A percentile compares a stretch with the other conserved stretches of the same genome.
Conservation (phyloP, 2,113 vertebrate species). For the Alligator mississippiensis region DNA sequence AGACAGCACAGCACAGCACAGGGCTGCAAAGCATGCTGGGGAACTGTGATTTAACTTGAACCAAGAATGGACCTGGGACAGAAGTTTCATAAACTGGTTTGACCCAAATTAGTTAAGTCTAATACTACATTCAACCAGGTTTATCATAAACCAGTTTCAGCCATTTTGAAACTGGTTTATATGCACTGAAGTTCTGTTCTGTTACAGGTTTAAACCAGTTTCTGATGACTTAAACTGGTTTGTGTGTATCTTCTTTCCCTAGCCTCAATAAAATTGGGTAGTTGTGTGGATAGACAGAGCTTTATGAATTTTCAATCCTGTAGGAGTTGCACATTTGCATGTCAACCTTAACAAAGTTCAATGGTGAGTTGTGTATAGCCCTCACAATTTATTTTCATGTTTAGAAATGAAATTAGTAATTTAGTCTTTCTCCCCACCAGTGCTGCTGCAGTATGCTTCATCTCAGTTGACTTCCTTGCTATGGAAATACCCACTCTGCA, state of each 20-base stretch:
- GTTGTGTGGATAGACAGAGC: background rate
- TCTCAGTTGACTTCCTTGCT: background rate
- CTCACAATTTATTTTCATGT: background rate
- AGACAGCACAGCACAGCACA: background rate
- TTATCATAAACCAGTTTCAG: too few relatives aligned
- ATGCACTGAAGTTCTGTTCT: too few relatives aligned
- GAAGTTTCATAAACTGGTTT: too few relatives aligned
- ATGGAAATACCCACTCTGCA: background rate
- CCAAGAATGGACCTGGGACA: too few relatives aligned
- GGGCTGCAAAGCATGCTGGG: too few relatives aligned
- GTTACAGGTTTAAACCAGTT: too few relatives aligned
- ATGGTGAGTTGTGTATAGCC: background rate
- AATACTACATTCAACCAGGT: too few relatives aligned
- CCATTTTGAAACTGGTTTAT: too few relatives aligned
- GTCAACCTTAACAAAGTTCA: background rate
- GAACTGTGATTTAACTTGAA: too few relatives aligned
- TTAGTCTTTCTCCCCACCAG: background rate
- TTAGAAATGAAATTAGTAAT: background rate
- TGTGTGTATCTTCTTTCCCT: too few relatives aligned
- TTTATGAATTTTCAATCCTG: fast-evolving
- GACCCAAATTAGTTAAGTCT: too few relatives aligned
- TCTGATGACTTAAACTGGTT: too few relatives aligned
- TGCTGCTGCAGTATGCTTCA: background rate
- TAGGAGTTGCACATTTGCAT: background rate
- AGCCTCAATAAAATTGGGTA: background rate